Evolutionary conservation across 2,113 vertebrate genomes (phyloP).

Genomic region (Fukomys damarensis): DNA sequence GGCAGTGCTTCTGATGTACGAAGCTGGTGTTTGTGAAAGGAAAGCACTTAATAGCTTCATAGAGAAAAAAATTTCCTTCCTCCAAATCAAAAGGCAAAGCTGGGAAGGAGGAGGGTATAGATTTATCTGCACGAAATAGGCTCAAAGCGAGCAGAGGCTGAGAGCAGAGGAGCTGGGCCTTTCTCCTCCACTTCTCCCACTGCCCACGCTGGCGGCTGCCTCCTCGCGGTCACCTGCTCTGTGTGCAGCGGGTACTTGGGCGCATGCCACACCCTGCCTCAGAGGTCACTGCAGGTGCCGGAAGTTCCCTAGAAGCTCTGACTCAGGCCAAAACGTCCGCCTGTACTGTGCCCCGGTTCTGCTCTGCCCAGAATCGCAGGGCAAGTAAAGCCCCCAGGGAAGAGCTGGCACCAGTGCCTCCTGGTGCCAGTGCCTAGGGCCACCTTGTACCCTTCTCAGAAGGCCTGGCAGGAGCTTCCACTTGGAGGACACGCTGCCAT

Average conservation of each 20-base stretch:
- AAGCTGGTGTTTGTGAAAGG: neutral
- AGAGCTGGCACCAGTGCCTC: neutral
- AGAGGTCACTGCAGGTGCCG: too few species aligned
- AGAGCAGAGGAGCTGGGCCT: neutral
- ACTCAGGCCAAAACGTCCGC: accelerated
- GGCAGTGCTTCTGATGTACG: neutral
- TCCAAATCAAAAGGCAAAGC: conserved; percentile 45
- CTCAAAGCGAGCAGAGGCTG: neutral
- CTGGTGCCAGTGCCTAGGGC: neutral
- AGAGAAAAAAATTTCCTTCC: neutral
- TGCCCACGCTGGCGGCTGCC: neutral
- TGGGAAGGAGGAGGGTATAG: neutral
- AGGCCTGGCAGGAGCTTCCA: neutral
- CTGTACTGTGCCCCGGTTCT: neutral
- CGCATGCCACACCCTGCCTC: accelerated
- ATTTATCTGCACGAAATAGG: neutral
- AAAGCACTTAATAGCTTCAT: neutral
- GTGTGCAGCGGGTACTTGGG: neutral
- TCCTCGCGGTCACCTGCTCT: neutral
- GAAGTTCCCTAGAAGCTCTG: neutral
- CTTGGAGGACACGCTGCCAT: neutral
- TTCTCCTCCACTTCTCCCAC: too few species aligned
- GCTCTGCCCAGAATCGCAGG: neutral
- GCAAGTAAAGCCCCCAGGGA: accelerated
- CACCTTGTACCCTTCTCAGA: neutral